Conservation (phyloP, 30 jellyfish, hydroid and myxozoan genomes). For the Euphysa ruthae region DNA sequence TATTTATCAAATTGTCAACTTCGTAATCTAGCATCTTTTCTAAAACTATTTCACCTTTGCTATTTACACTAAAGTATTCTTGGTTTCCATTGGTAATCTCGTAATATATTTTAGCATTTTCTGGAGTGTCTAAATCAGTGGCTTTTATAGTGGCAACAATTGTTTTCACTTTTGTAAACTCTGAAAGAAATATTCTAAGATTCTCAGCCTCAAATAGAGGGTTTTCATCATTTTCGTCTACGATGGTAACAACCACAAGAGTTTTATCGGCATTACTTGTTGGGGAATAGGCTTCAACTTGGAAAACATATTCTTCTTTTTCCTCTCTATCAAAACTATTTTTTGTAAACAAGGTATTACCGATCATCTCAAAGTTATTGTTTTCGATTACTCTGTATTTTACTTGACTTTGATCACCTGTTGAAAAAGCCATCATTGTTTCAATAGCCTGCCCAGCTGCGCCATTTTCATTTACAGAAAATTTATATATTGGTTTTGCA, state of each 20-base stretch:
- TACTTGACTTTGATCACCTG: neutral
- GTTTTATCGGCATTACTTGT: conserved; percentile 18
- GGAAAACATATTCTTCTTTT: conserved; percentile 24
- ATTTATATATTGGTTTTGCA: neutral
- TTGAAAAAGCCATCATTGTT: conserved; percentile 15
- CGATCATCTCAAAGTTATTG: neutral
- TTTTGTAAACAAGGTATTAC: neutral
- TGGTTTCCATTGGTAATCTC: neutral
- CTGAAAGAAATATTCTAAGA: conserved; percentile 16
- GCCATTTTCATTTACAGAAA: conserved; percentile 49
- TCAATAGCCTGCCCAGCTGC: conserved; percentile 24
- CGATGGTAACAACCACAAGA: conserved; percentile 26
- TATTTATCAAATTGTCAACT: too few relatives aligned
- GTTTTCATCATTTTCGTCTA: conserved; percentile 55
- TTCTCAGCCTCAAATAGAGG: conserved; percentile 46
- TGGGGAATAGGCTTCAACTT: conserved; percentile 16
- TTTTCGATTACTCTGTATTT: neutral
- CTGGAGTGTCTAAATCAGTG: conserved; percentile 57
- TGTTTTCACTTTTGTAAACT: conserved; percentile 33
- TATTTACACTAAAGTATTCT: neutral
- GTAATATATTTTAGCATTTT: conserved; percentile 41
- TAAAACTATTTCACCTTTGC: neutral
- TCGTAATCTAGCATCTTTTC: neutral
- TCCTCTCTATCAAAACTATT: conserved; percentile 50
- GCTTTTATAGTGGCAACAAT: conserved; percentile 57